These are phyloP conservation scores for Drosophila acutilabella DNA, from an alignment of 2,888 invertebrate genomes.

Conservation along the genomic window DNA sequence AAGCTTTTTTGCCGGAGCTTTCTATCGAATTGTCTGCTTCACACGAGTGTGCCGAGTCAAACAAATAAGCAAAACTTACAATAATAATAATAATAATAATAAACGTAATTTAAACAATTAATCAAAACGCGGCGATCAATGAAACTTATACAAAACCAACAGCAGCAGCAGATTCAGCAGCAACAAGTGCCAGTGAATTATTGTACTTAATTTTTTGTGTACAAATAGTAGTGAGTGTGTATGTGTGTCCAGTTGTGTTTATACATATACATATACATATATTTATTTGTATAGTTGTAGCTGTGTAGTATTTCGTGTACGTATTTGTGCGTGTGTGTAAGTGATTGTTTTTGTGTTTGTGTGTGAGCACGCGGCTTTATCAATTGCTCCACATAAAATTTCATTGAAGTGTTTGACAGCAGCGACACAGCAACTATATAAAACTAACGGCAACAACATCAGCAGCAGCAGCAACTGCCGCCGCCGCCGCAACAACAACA, in stretches of 20 bases:
- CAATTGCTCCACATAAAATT: conserved; percentile 77
- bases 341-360: conserved; percentile 3
- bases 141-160: conserved; percentile 60
- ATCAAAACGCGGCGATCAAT: conserved; percentile 79
- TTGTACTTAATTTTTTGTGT: conserved; percentile 80
- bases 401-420: conserved; percentile 78
- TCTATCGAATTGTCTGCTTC: conserved; percentile 28
- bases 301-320: conserved; percentile 9
- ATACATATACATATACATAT: conserved; percentile 19
- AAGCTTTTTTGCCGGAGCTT: conserved; percentile 49
- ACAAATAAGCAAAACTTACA: conserved; percentile 37
- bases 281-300: conserved; percentile 26
- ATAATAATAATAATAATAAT: conserved; percentile 69
- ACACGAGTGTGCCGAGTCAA: conserved; percentile 11
- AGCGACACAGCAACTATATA: conserved; percentile 33
- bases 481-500: conserved; percentile 8
- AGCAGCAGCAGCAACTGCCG: conserved; percentile 21
- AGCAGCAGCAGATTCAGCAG: conserved; percentile 45
- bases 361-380: conserved; percentile 65
- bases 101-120: conserved; percentile 77
- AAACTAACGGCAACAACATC: conserved; percentile 39
- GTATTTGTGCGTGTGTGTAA: conserved; percentile 14
- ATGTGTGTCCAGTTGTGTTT: conserved; percentile 26
- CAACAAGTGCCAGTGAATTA: conserved; percentile 79
- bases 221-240: conserved; percentile 57